Conservation (phyloP, 2,797 vertebrate species). For the Siniperca undulata region DNA sequence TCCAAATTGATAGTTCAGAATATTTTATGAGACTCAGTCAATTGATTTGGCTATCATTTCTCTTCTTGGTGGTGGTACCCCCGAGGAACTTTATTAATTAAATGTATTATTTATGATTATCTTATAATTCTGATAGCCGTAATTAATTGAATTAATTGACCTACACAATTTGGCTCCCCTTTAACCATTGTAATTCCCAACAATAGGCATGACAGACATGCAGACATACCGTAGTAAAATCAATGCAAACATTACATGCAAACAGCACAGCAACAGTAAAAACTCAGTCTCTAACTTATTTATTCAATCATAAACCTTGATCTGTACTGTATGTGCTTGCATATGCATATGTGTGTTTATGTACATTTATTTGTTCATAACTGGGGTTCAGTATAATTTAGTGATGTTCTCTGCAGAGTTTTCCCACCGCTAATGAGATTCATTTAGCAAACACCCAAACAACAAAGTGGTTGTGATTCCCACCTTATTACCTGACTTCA, state of each 20-base stretch:
- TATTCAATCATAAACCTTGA: neutral
- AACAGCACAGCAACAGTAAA: neutral
- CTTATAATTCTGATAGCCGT: too few relatives aligned
- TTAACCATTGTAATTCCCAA: too few relatives aligned
- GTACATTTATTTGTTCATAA: conserved; percentile 33
- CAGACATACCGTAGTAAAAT: neutral
- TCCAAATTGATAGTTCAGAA: too few relatives aligned
- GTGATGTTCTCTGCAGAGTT: conserved; percentile 45
- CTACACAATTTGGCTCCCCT: too few relatives aligned
- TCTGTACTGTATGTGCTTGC: neutral
- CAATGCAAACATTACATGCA: neutral
- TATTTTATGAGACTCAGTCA: too few relatives aligned
- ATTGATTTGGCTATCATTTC: too few relatives aligned
- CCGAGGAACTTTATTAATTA: too few relatives aligned
- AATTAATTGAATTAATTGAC: too few relatives aligned
- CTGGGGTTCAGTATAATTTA: conserved; percentile 43
- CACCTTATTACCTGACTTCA: conserved; percentile 78
- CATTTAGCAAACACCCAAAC: conserved; percentile 71
- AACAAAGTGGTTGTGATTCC: conserved; percentile 61
- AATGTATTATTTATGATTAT: too few relatives aligned
- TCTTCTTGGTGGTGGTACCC: too few relatives aligned
- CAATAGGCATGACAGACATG: neutral
- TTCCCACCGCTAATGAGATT: conserved; percentile 60
- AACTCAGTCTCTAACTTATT: neutral
- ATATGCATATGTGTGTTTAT: neutral